phyloP scores from a whole-genome alignment of 2,888 invertebrate genomes.

The Eristalis tenax region DNA sequence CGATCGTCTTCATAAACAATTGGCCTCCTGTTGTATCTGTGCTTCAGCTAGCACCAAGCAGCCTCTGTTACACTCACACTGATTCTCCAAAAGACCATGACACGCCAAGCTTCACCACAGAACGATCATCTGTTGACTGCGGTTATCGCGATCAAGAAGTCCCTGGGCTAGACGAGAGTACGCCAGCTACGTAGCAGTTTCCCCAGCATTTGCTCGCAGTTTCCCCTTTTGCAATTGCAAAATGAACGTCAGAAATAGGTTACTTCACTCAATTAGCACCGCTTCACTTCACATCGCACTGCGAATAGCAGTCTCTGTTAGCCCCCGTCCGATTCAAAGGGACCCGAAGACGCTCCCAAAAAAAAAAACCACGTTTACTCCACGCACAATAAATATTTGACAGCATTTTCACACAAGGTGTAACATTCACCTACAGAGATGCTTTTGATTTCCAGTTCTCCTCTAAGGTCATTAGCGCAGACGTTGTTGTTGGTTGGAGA shows the following conservation, averaged over 20 bases:
- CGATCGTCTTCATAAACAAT: too few species aligned
- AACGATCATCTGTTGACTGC: too few species aligned
- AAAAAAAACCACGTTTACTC: neutral
- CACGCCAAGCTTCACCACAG: too few species aligned
- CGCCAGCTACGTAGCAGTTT: neutral
- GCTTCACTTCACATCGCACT: neutral
- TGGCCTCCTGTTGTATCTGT: too few species aligned
- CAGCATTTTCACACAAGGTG: slow-evolving; percentile 19
- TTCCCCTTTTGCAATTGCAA: neutral
- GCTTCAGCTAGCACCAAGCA: too few species aligned
- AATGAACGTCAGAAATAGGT: neutral
- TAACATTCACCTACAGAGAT: slow-evolving; percentile 27
- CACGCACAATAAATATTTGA: slow-evolving; percentile 22
- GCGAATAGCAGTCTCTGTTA: neutral
- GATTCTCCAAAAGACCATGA: too few species aligned
- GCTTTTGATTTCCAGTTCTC: slow-evolving; percentile 10
- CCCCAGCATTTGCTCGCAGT: neutral
- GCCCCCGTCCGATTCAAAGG: neutral
- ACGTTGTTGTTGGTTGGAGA: neutral
- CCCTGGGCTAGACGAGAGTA: neutral
- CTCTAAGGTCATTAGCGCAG: slow-evolving; percentile 45
- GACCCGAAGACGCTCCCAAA: neutral
- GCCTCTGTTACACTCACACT: too few species aligned
- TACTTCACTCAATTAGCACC: neutral
- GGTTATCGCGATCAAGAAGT: too few species aligned